Base-by-base conservation (phyloP, 1,140 invertebrate genomes). In the Gonatopus flavifemur region DNA sequence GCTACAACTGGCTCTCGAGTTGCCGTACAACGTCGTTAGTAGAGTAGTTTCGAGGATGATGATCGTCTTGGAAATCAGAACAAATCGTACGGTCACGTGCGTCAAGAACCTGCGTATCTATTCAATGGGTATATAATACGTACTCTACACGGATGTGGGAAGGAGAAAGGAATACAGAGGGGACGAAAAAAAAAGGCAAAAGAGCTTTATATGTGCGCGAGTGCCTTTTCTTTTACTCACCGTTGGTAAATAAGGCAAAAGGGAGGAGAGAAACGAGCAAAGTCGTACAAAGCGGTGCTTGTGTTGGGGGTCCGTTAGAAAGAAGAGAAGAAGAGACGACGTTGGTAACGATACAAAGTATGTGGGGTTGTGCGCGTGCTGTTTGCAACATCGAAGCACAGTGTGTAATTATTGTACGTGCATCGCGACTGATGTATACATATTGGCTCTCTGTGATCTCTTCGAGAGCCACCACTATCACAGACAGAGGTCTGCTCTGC, bases 141-240 rank as follows among this genome's bases (percentile, higher is more conserved):
- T n/a, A n/a, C n/a, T n/a, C n/a, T n/a, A n/a, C n/a, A n/a, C n/a
- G n/a, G n/a, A n/a, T n/a, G n/a, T n/a, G n/a, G n/a, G n/a, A n/a
- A 21, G n/a, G 4, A 20, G 20, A 25, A n/a, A 10, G 19, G 6
- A 9, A 25, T 15, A 36, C 15, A 35, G 6, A 13, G 1, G 8
- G 5, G 24, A 12, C 1, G 2, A 15, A n/a, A 21, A 20, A 10
- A 0, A 1, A 42, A 10, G n/a, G 1, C 15, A 7, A 35, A 20
- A 50, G 49, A 55, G 46, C 59, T 5, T 28, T n/a, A n/a, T n/a
- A 22, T 13, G 13, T 48, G 35, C n/a, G 55, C 64, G 64, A 62
- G 52, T 61, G 66, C 58, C 66, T 67, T 69, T 66, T 66, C 66
- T 69, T 60, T 60, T n/a, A n/a, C n/a, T n/a, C 56, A 59, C 54